Percentiles rank a stretch among this genome's conserved stretches.
These are phyloP conservation scores for Bettongia penicillata DNA, from an alignment of 2,113 vertebrate genomes.

Conservation along the genomic window DNA sequence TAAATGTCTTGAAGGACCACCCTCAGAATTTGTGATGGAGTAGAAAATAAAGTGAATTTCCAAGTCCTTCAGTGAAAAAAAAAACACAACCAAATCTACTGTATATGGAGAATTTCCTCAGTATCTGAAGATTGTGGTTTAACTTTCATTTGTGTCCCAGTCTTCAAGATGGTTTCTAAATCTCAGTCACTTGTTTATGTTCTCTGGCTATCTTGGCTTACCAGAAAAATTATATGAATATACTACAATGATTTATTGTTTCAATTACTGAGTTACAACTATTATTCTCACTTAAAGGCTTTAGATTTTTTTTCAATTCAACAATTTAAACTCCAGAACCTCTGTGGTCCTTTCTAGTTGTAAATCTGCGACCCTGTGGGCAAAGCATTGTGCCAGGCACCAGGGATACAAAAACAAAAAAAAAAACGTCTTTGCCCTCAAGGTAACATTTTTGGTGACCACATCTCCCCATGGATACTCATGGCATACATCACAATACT, in stretches of 20 bases:
- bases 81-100: no score
- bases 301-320: background rate
- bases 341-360: background rate
- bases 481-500: no score
- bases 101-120: background rate
- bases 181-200: background rate
- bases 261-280: background rate
- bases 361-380: background rate
- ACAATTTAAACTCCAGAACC: background rate
- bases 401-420: no score
- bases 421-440: no score
- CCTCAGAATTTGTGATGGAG: background rate
- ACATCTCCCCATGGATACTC: no score
- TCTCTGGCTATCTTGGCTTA: background rate
- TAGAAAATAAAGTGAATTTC: background rate
- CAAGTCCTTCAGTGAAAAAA: background rate
- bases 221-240: background rate
- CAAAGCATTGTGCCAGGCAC: no score
- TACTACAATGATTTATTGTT: background rate
- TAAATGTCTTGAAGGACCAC: background rate
- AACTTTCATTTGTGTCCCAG: background rate
- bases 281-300: background rate
- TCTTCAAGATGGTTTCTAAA: background rate
- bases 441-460: no score
- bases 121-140: background rate